Evolutionary conservation across 1,140 invertebrate genomes (phyloP).

Genomic region (Zaprionus lachaisei): DNA sequence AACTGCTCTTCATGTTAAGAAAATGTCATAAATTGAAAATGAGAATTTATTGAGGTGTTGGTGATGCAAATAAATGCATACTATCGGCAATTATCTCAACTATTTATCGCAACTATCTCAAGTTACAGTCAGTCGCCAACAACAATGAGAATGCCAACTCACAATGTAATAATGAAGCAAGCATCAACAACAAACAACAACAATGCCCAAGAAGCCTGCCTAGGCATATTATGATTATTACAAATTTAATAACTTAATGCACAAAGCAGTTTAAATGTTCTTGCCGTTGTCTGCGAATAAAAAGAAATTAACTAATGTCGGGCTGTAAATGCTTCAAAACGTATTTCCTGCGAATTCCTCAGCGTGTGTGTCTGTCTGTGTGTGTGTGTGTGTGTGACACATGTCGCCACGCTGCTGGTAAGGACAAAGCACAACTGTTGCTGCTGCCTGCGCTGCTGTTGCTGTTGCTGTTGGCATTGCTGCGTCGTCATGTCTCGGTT

Average conservation of each 20-base stretch:
- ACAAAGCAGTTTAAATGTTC: not conserved
- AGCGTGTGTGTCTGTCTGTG: constrained; percentile 32
- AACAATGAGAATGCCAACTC: too few relatives aligned
- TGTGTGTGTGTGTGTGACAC: constrained; percentile 49
- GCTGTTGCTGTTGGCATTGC: constrained; percentile 33
- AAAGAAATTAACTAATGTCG: constrained; percentile 26
- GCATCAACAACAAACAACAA: too few relatives aligned
- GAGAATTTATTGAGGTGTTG: too few relatives aligned
- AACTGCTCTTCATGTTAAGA: not conserved
- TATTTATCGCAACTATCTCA: not conserved
- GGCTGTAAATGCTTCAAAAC: constrained; percentile 7
- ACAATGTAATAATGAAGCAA: too few relatives aligned
- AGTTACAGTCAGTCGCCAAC: too few relatives aligned
- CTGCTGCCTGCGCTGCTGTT: constrained; percentile 32
- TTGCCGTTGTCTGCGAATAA: not conserved
- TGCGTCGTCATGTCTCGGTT: constrained; percentile 42
- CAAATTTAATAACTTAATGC: constrained; percentile 8
- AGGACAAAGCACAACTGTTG: constrained; percentile 72
- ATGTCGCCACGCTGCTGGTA: constrained; percentile 61
- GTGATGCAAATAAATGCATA: too few relatives aligned
- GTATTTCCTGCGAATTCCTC: constrained; percentile 8
- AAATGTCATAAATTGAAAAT: too few relatives aligned
- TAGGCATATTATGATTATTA: not conserved
- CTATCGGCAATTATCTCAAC: too few relatives aligned
- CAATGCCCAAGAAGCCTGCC: too few relatives aligned